phyloP scores from a whole-genome alignment of 2,888 invertebrate genomes.

The Endotricha flammealis region DNA sequence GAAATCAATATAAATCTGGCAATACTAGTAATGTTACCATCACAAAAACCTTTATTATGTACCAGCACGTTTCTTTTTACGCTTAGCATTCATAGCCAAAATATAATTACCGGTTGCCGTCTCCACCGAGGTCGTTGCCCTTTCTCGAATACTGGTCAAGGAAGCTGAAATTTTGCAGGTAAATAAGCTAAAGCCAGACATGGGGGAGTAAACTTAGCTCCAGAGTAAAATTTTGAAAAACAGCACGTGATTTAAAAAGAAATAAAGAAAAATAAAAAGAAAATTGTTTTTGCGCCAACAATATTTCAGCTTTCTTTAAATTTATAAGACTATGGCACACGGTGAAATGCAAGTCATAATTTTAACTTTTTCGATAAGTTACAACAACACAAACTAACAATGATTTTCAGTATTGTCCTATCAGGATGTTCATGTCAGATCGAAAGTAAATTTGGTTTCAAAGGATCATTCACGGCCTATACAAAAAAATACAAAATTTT shows the following conservation, averaged over 20 bases:
- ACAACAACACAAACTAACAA: too few species aligned
- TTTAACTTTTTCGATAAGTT: background rate
- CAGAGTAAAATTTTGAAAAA: constrained; percentile 5
- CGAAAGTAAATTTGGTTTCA: too few species aligned
- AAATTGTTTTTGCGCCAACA: constrained; percentile 4
- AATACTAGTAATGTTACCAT: too few species aligned
- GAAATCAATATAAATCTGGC: too few species aligned
- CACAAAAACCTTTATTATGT: too few species aligned
- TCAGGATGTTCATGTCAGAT: too few species aligned
- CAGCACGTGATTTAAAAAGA: constrained; percentile 1
- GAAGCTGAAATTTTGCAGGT: constrained; percentile 13
- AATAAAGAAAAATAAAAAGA: background rate
- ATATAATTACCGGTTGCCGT: constrained; percentile 8
- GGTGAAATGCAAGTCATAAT: background rate
- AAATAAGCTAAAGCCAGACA: constrained; percentile 8
- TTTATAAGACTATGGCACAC: background rate
- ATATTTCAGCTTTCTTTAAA: constrained; percentile 9
- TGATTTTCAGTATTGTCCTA: too few species aligned
- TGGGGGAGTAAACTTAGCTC: background rate
- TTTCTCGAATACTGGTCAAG: constrained; percentile 10
- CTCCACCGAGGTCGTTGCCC: constrained; percentile 8
- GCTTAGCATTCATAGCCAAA: constrained; percentile 8
- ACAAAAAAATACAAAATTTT: too few species aligned
- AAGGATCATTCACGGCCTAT: too few species aligned
- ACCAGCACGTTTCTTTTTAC: too few species aligned